Evolutionary conservation across 2,113 vertebrate genomes (phyloP), one percentile per base, ranked within the genome.

Genomic region (Bucco capensis): DNA sequence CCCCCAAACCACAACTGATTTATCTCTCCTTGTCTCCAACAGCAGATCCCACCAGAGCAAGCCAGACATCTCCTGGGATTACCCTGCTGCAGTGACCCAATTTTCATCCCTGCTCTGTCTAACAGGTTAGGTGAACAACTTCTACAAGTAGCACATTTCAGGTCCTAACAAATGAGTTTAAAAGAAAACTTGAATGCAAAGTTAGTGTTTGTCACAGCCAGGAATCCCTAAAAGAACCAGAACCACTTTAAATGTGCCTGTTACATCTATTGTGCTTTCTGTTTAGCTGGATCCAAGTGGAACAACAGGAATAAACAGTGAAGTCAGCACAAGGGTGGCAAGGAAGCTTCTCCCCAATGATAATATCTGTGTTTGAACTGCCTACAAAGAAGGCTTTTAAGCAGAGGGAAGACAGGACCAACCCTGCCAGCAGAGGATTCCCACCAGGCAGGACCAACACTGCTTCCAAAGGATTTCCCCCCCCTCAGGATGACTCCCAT

Each of bases 211-310:
- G 58, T 82, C 25, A 28, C 50, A 42, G 5, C 12, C 31, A 58
- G 47, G 24, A 71, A 87, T n/a, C 49, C 94, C 57, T 53, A 92
- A 78, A 89, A 84, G 78, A 40, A 95, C 69, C 25, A 91, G n/a
- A 77, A 78, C 19, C 10, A 30, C 15, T 90, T 87, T 65, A 83
- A 90, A 93, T 82, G 51, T 14, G 31, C 19, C 12, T 82, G 5
- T 35, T 84, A 66, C 21, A 12, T 73, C 50, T 23, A 12, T 7
- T 61, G 76, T 30, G 31, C 49, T 40, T 38, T 88, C 70, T 17
- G 40, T 66, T 23, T 31, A 60, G 33, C 57, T 77, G 28, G 9
- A 28, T 69, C 25, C 79, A 72, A 74, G 54, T 64, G 25, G 28
- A 89, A 40, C 4, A 10, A 85, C 76, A 89, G 22, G 42, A 91